Conservation (phyloP, 37 sponge, comb jelly and placozoan species). For the Hexactinellida sp. region DNA sequence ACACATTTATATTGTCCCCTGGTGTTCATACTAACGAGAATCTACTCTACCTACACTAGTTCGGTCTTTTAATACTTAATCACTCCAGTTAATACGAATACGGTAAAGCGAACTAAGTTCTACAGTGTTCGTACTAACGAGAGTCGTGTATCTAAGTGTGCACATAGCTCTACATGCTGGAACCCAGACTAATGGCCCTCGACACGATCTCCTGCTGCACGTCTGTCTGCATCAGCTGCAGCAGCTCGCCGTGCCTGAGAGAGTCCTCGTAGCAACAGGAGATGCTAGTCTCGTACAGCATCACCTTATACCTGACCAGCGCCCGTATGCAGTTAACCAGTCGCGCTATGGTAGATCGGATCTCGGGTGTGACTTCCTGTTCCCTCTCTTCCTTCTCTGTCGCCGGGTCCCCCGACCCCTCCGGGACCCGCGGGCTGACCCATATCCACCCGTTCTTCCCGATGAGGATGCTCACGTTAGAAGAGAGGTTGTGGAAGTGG, state of each 20-base stretch:
- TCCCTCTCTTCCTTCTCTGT: slow-evolving; percentile 24
- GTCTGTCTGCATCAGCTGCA: slow-evolving; percentile 52
- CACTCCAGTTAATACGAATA: too few relatives aligned
- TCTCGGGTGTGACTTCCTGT: slow-evolving; percentile 42
- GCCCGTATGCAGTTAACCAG: slow-evolving; percentile 83
- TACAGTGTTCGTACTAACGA: too few relatives aligned
- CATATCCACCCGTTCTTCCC: slow-evolving; percentile 89
- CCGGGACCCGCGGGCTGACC: slow-evolving; percentile 59
- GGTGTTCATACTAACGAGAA: too few relatives aligned
- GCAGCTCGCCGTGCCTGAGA: slow-evolving; percentile 53
- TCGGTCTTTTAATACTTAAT: too few relatives aligned
- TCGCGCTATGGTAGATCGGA: slow-evolving; percentile 84
- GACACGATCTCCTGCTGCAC: slow-evolving; percentile 47
- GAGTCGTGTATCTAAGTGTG: too few relatives aligned
- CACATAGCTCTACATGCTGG: not conserved
- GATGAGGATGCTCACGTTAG: slow-evolving; percentile 80
- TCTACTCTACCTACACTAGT: too few relatives aligned
- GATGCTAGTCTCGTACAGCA: slow-evolving; percentile 83
- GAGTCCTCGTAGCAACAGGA: slow-evolving; percentile 80
- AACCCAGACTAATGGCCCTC: not conserved
- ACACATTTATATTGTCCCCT: too few relatives aligned
- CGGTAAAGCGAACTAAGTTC: too few relatives aligned
- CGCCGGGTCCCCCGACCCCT: slow-evolving; percentile 20
- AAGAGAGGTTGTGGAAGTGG: slow-evolving; percentile 85
- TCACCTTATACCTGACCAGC: slow-evolving; percentile 37